Evolutionary conservation across 37 sponge, comb jelly and placozoan species (phyloP).

Genomic region (Dysidea cf. avara): DNA sequence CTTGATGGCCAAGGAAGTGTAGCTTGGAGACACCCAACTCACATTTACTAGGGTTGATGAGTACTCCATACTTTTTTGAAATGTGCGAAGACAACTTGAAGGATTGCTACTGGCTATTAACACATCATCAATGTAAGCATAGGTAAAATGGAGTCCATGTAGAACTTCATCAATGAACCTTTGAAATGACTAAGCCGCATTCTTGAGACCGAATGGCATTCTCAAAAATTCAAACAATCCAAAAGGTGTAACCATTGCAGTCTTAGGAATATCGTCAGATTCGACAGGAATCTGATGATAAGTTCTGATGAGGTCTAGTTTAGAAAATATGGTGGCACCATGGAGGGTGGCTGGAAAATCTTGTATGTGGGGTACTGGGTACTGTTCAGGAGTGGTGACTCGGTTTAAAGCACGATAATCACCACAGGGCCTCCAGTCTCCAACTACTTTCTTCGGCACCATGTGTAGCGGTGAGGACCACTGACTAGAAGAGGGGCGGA

Average conservation of each 20-base stretch:
- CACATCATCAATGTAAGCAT: slow-evolving; percentile 50
- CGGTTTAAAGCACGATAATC: slow-evolving; percentile 60
- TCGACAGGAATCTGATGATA: slow-evolving; percentile 60
- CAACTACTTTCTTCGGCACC: slow-evolving; percentile 38
- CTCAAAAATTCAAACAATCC: slow-evolving; percentile 52
- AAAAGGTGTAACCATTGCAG: slow-evolving; percentile 50
- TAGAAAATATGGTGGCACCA: slow-evolving; percentile 43
- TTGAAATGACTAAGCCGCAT: slow-evolving; percentile 58
- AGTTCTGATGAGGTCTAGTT: slow-evolving; percentile 40
- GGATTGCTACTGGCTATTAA: slow-evolving; percentile 30
- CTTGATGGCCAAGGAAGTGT: slow-evolving; percentile 7
- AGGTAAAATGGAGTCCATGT: slow-evolving; percentile 30
- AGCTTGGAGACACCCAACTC: not conserved
- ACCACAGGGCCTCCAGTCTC: slow-evolving; percentile 63
- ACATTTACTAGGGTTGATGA: slow-evolving; percentile 6
- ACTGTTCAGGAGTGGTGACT: slow-evolving; percentile 43
- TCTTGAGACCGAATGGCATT: slow-evolving; percentile 57
- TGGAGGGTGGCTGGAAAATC: slow-evolving; percentile 36
- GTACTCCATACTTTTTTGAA: slow-evolving; percentile 1
- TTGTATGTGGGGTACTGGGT: slow-evolving; percentile 57
- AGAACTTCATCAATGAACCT: slow-evolving; percentile 55
- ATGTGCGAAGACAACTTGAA: not conserved
- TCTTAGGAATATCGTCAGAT: slow-evolving; percentile 42
- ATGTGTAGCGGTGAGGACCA: slow-evolving; percentile 45
- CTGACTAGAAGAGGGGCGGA: slow-evolving; percentile 22